A percentile compares a stretch with the other conserved stretches of the same genome.
Conservation (phyloP, 2,888 invertebrate genomes). For the Eueremaeus valkanovi region DNA sequence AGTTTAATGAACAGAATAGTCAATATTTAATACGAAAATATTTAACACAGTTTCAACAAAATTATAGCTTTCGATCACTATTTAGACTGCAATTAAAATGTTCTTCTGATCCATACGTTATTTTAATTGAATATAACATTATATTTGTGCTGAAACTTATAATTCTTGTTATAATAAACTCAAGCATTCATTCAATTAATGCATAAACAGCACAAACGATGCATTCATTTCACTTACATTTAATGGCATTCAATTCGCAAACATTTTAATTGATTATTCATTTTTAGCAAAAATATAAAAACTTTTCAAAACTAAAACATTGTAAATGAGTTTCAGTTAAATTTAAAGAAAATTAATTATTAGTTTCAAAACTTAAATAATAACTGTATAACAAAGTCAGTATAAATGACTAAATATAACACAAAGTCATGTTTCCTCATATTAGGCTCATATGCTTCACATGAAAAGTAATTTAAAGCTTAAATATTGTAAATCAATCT, state of each 20-base stretch:
- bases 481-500: background rate
- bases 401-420: background rate
- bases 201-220: too few relatives aligned
- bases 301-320: background rate
- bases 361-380: background rate
- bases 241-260: background rate
- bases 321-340: background rate
- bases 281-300: background rate
- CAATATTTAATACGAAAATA: background rate
- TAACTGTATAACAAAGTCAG: background rate
- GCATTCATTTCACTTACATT: background rate
- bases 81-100: too few relatives aligned
- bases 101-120: too few relatives aligned
- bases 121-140: too few relatives aligned
- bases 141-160: too few relatives aligned
- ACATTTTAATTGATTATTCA: background rate
- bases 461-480: background rate
- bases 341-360: background rate
- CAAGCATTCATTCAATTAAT: background rate
- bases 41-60: background rate
- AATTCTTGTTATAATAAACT: too few relatives aligned
- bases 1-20: too few relatives aligned
- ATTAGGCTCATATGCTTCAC: background rate
- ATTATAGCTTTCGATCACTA: too few relatives aligned
- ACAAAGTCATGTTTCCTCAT: background rate